Evolutionary conservation across 2,797 vertebrate genomes (phyloP).

Genomic region (Prionace glauca): DNA sequence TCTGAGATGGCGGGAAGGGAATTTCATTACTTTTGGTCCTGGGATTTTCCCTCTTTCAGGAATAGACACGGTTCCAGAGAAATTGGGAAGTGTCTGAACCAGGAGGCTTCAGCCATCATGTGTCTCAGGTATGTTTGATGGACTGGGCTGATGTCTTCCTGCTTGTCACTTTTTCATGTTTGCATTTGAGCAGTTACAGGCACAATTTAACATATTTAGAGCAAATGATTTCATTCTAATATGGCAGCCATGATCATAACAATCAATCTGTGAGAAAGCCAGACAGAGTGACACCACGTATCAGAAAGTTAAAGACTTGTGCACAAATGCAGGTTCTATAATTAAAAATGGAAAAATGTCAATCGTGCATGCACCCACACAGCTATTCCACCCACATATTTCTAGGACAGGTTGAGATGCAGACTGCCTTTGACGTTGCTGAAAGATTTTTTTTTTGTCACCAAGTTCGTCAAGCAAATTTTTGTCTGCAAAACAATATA

Average conservation of each 20-base stretch:
- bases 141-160: not conserved
- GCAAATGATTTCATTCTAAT: not conserved
- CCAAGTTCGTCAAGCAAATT: not conserved
- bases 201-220: not conserved
- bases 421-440: not conserved
- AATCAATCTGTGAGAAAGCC: not conserved
- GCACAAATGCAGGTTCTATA: not conserved
- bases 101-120: not conserved
- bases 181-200: not conserved
- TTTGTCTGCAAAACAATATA: conserved; percentile 26
- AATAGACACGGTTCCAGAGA: not conserved
- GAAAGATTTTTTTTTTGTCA: not conserved
- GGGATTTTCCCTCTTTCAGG: not conserved
- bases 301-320: not conserved
- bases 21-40: not conserved
- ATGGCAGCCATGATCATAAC: not conserved
- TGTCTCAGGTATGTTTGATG: not conserved
- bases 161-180: not conserved
- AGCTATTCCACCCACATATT: conserved; percentile 20
- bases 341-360: conserved; percentile 30
- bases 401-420: not conserved
- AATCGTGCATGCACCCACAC: conserved; percentile 18
- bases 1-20: not conserved
- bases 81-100: not conserved
- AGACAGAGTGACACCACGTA: not conserved